A percentile compares a stretch with the other conserved stretches of the same genome.
Evolutionary conservation across 1,140 invertebrate genomes (phyloP).

Genomic region (Saccostrea cuccullata): DNA sequence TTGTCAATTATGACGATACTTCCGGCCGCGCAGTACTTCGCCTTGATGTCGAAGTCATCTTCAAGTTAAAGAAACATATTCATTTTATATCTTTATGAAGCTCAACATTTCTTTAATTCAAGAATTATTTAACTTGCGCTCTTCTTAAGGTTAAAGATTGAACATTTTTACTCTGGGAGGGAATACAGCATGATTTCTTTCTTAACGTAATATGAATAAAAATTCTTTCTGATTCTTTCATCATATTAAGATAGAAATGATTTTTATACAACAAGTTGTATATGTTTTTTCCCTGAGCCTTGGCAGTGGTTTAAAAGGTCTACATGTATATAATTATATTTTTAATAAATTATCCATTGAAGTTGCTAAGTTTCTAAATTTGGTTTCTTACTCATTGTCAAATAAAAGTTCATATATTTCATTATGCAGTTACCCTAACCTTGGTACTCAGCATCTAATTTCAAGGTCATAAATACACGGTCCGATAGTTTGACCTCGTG

Average conservation of each 20-base stretch:
- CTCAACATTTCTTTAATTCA: background rate
- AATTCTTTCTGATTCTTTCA: no score
- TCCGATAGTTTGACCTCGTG: constrained; percentile 57
- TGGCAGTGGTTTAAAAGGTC: background rate
- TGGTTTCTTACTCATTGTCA: no score
- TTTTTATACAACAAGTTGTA: no score
- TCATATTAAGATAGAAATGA: no score
- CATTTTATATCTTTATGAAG: background rate
- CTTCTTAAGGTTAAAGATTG: no score
- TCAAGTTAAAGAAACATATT: background rate
- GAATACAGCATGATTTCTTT: no score
- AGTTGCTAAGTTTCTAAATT: no score
- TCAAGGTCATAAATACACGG: constrained; percentile 51
- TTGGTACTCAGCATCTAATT: constrained; percentile 47
- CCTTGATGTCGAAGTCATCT: constrained; percentile 61
- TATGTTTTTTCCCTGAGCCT: no score
- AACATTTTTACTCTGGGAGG: no score
- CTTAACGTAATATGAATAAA: no score
- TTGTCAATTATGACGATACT: constrained; percentile 55
- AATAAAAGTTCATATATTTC: background rate
- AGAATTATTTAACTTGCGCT: background rate
- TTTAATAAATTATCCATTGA: background rate
- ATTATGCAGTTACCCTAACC: constrained; percentile 7
- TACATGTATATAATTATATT: background rate
- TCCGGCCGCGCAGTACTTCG: constrained; percentile 53